These are phyloP conservation scores for Nineta flava DNA, from an alignment of 2,888 invertebrate species.

Conservation along the genomic window DNA sequence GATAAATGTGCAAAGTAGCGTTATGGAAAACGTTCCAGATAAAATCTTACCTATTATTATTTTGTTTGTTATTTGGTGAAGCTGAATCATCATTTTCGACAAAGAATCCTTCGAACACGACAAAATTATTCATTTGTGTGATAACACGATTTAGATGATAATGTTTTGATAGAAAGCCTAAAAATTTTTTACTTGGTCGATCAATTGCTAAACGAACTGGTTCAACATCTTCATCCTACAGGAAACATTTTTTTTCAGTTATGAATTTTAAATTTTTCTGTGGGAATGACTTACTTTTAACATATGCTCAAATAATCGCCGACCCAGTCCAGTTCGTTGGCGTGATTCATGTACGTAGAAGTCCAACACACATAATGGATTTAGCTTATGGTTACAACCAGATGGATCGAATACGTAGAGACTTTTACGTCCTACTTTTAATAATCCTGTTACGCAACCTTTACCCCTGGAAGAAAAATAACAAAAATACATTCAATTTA, in stretches of 20 bases:
- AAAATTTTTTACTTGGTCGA: slow-evolving; percentile 78
- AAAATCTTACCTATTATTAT: slow-evolving; percentile 5
- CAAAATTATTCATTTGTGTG: slow-evolving; percentile 78
- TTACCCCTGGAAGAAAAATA: slow-evolving; percentile 37
- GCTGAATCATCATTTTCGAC: slow-evolving; percentile 12
- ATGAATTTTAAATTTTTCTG: background rate
- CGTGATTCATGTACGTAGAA: slow-evolving; percentile 77
- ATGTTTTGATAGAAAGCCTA: slow-evolving; percentile 71
- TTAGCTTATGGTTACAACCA: slow-evolving; percentile 57
- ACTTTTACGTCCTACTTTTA: slow-evolving; percentile 83
- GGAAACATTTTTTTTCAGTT: slow-evolving; percentile 10
- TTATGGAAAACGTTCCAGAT: no score
- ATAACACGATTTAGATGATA: slow-evolving; percentile 49
- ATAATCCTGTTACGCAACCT: slow-evolving; percentile 59
- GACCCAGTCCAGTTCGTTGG: slow-evolving; percentile 78
- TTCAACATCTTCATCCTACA: slow-evolving; percentile 47
- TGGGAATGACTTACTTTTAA: slow-evolving; percentile 42
- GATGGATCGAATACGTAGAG: slow-evolving; percentile 67
- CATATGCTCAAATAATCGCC: slow-evolving; percentile 75
- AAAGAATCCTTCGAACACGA: slow-evolving; percentile 72
- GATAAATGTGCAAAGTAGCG: no score
- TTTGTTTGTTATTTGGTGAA: background rate
- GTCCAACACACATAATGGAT: slow-evolving; percentile 79
- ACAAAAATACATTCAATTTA: background rate
- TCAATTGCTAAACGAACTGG: slow-evolving; percentile 77